Base-by-base conservation (phyloP, 2,797 vertebrate species). In the Discoglossus pictus region DNA sequence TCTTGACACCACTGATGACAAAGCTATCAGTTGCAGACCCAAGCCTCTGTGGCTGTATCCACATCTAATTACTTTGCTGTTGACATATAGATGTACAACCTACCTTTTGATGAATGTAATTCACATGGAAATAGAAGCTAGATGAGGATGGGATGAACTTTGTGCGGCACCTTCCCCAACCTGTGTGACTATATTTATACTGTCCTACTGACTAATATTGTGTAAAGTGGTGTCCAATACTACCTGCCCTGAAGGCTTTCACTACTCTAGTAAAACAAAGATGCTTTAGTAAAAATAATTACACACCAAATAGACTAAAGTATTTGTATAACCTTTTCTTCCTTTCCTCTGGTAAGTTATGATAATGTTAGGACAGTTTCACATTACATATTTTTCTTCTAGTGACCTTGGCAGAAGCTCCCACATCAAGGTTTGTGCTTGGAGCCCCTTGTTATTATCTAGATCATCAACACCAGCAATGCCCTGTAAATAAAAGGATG, bases 391-490 rank as follows among this genome's bases (percentile, higher is more conserved):
- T 6, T 15, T 6, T 23, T 17, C 9, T 25, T 36, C 36, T n/a
- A 2, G 18, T 54, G 6, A 54, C 36, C 61, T 65, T 55, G 50
- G 24, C n/a, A n/a, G n/a, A n/a, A n/a, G n/a, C n/a, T n/a, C n/a
- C n/a, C n/a, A n/a, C n/a, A n/a, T n/a, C n/a, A n/a, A n/a, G n/a
- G n/a, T n/a, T n/a, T n/a, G n/a, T n/a, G n/a, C n/a, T n/a, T n/a
- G n/a, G n/a, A n/a, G n/a, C n/a, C n/a, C n/a, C n/a, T n/a, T n/a
- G n/a, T n/a, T n/a, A n/a, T n/a, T n/a, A n/a, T n/a, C n/a, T n/a
- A n/a, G n/a, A n/a, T n/a, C n/a, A n/a, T n/a, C n/a, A n/a, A n/a
- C n/a, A n/a, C n/a, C n/a, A n/a, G n/a, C n/a, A n/a, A n/a, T n/a
- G n/a, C n/a, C n/a, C n/a, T n/a, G n/a, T n/a, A n/a, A n/a, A n/a